Percentiles rank a stretch among this genome's conserved stretches.
Conservation (phyloP, 2,888 invertebrate genomes). For the Drepana falcataria region DNA sequence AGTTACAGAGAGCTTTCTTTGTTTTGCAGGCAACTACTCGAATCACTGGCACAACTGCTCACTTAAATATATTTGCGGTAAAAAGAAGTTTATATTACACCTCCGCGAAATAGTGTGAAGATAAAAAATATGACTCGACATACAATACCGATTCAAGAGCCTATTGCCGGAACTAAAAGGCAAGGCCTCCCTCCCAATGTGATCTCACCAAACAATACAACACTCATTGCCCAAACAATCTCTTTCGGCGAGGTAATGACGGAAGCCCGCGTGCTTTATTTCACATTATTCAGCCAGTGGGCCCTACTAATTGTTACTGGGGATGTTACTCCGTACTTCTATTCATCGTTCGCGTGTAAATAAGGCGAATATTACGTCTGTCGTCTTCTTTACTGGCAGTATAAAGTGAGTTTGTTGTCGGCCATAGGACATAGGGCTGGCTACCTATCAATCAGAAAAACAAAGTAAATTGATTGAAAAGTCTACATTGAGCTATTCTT, state of each 20-base stretch:
- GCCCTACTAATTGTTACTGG: slow-evolving; percentile 20
- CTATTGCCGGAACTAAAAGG: slow-evolving; percentile 4
- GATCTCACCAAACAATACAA: slow-evolving; percentile 20
- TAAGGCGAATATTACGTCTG: not conserved
- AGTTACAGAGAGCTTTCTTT: too few relatives aligned
- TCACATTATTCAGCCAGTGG: slow-evolving; percentile 29
- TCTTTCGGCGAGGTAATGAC: slow-evolving; percentile 39
- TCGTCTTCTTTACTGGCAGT: too few relatives aligned
- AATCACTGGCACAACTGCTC: too few relatives aligned
- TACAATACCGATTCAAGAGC: slow-evolving; percentile 3
- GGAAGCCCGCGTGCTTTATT: slow-evolving; percentile 38
- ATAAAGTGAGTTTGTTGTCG: too few relatives aligned
- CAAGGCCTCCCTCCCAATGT: not conserved
- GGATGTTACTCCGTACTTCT: not conserved
- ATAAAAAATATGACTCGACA: not conserved
- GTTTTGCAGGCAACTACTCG: too few relatives aligned
- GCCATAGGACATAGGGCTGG: too few relatives aligned
- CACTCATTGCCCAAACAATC: slow-evolving; percentile 47
- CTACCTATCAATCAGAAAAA: too few relatives aligned
- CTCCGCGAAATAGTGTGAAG: slow-evolving; percentile 4
- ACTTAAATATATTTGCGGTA: too few relatives aligned
- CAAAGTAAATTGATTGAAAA: not conserved
- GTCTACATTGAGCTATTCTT: not conserved
- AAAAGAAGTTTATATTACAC: too few relatives aligned
- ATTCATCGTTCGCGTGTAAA: not conserved